These are phyloP conservation scores for Ectemnius lituratus DNA, from an alignment of 2,888 invertebrate genomes.

Conservation along the genomic window DNA sequence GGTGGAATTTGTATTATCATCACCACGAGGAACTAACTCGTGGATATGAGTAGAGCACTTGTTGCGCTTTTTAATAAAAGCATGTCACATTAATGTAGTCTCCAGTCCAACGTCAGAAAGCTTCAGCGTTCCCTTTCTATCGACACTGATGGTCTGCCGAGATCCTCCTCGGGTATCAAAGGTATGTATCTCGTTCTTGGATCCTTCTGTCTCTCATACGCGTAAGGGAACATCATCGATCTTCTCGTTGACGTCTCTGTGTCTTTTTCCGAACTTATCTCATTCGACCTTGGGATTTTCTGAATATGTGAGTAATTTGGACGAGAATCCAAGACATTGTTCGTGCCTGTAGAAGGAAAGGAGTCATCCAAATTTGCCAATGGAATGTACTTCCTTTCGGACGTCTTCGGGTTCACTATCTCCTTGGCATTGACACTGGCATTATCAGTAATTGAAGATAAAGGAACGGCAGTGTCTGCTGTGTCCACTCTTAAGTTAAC, in stretches of 20 bases:
- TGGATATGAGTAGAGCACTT: neutral
- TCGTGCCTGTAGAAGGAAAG: slow-evolving; percentile 37
- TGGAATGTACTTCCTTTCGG: slow-evolving; percentile 71
- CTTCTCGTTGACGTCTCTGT: slow-evolving; percentile 37
- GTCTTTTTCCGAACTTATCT: slow-evolving; percentile 21
- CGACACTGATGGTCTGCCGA: slow-evolving; percentile 57
- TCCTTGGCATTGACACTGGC: neutral
- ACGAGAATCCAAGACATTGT: slow-evolving; percentile 32
- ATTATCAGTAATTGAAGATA: neutral
- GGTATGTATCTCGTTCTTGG: slow-evolving; percentile 75
- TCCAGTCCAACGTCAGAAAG: no score
- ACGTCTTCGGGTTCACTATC: neutral
- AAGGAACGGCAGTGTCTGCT: neutral
- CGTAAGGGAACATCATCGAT: slow-evolving; percentile 72
- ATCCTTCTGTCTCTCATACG: slow-evolving; percentile 73
- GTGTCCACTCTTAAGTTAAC: neutral
- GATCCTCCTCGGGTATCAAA: slow-evolving; percentile 71
- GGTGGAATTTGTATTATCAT: neutral
- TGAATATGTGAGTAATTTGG: slow-evolving; percentile 68
- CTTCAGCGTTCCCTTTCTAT: slow-evolving; percentile 65
- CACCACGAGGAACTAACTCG: neutral
- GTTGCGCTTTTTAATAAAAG: slow-evolving; percentile 2
- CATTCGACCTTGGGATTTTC: slow-evolving; percentile 61
- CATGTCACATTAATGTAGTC: no score
- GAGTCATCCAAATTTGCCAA: slow-evolving; percentile 58